phyloP scores from a whole-genome alignment of 2,113 vertebrate genomes.

The Ginglymostoma cirratum region DNA sequence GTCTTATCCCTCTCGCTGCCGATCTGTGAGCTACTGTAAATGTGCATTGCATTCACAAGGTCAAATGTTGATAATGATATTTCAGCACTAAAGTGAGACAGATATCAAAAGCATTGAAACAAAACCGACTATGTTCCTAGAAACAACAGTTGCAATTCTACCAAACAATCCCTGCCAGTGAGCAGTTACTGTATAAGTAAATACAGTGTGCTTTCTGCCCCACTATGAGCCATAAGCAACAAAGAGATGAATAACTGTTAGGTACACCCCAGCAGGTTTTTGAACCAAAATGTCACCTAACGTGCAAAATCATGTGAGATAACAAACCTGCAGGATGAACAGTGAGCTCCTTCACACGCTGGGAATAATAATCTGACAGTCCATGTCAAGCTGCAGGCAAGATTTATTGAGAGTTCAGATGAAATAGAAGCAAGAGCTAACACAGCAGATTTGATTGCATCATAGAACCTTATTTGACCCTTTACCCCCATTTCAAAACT shows the following conservation, averaged over 20 bases:
- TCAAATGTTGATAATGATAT: not conserved
- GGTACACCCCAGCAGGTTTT: not conserved
- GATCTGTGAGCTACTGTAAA: not conserved
- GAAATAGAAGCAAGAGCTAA: not conserved
- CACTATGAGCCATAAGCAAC: not conserved
- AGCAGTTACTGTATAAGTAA: not conserved
- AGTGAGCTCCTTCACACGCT: not conserved
- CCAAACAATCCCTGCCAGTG: not conserved
- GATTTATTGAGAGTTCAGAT: not conserved
- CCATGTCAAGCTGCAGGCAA: not conserved
- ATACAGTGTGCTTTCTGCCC: not conserved
- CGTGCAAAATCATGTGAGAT: not conserved
- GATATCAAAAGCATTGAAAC: not conserved
- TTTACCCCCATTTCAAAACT: not conserved
- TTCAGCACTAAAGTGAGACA: not conserved
- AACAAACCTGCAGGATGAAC: not conserved
- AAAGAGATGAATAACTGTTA: not conserved
- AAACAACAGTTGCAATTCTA: not conserved
- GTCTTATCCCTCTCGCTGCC: not conserved
- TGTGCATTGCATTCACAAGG: not conserved
- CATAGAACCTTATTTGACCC: not conserved
- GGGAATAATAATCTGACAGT: not conserved
- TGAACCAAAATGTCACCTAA: not conserved
- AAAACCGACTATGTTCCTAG: not conserved
- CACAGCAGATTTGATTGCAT: not conserved